Percentiles rank a stretch among this genome's conserved stretches.
Conservation (phyloP, 2,797 vertebrate species). For the Psittacula echo region DNA sequence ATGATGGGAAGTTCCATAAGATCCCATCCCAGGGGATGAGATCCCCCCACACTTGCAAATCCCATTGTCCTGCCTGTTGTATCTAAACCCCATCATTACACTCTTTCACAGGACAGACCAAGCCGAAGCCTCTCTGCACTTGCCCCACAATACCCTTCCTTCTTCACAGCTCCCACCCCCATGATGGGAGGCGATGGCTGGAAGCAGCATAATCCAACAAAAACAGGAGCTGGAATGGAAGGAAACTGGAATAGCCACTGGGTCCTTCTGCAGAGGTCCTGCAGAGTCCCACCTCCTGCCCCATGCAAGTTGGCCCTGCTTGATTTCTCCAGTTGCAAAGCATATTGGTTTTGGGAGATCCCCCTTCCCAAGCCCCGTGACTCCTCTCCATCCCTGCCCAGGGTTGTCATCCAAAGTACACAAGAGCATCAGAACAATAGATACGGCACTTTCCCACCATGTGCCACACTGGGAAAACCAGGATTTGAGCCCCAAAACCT, state of each 20-base stretch:
- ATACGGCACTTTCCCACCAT: rapidly evolving
- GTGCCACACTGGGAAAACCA: rapidly evolving
- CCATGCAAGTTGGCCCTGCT: neutral
- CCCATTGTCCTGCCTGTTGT: neutral
- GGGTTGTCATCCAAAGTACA: neutral
- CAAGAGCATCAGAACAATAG: neutral
- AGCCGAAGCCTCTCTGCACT: rapidly evolving
- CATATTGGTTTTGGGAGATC: neutral
- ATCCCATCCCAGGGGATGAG: neutral
- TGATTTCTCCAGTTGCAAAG: neutral
- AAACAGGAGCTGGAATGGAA: neutral
- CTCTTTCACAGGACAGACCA: neutral
- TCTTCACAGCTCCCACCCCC: neutral
- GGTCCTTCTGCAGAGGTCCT: neutral
- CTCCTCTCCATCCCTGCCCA: neutral
- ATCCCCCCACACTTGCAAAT: neutral
- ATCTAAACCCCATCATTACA: neutral
- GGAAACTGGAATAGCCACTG: neutral
- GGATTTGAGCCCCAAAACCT: neutral
- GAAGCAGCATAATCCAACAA: neutral
- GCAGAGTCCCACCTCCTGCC: neutral
- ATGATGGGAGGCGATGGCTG: neutral
- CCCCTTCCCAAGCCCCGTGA: neutral
- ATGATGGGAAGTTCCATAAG: neutral
- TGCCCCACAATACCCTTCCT: neutral